Percentiles rank a stretch among this genome's conserved stretches.
phyloP scores from a whole-genome alignment of 2,888 invertebrate species.

The Cynaeus angustus region DNA sequence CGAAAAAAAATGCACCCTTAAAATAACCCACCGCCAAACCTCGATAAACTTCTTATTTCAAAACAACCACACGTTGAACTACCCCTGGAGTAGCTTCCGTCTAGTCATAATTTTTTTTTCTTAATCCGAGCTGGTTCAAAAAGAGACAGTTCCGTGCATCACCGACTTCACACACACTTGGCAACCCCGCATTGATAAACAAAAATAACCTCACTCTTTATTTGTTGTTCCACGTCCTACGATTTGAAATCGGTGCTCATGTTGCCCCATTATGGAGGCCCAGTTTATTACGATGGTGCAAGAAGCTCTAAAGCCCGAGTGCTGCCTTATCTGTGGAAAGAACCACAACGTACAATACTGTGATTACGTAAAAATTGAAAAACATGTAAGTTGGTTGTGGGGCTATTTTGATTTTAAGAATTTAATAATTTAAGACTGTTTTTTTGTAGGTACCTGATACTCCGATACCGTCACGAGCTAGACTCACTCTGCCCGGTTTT shows the following conservation, averaged over 20 bases:
- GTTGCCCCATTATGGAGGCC: slow-evolving; percentile 21
- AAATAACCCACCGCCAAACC: too few species aligned
- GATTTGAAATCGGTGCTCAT: too few species aligned
- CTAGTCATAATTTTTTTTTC: too few species aligned
- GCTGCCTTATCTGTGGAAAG: slow-evolving; percentile 74
- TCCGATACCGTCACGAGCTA: slow-evolving; percentile 71
- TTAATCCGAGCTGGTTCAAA: not conserved
- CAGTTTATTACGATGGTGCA: not conserved
- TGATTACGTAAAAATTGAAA: slow-evolving; percentile 69
- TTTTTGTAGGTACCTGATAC: slow-evolving; percentile 68
- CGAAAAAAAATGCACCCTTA: too few species aligned
- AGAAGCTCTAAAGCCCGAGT: slow-evolving; percentile 55
- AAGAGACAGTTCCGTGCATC: not conserved
- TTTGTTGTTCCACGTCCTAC: slow-evolving; percentile 2
- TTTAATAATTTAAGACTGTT: too few species aligned
- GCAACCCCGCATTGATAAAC: not conserved
- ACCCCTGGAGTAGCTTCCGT: too few species aligned
- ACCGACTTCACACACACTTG: not conserved
- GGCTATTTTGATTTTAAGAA: not conserved
- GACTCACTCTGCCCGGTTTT: slow-evolving; percentile 73
- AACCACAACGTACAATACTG: slow-evolving; percentile 72
- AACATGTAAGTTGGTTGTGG: slow-evolving; percentile 62
- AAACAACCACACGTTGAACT: too few species aligned
- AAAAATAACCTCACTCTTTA: slow-evolving; percentile 30
- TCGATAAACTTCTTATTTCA: too few species aligned